phyloP scores from a whole-genome alignment of 2,888 invertebrate species.

The Trachelus iudaicus region DNA sequence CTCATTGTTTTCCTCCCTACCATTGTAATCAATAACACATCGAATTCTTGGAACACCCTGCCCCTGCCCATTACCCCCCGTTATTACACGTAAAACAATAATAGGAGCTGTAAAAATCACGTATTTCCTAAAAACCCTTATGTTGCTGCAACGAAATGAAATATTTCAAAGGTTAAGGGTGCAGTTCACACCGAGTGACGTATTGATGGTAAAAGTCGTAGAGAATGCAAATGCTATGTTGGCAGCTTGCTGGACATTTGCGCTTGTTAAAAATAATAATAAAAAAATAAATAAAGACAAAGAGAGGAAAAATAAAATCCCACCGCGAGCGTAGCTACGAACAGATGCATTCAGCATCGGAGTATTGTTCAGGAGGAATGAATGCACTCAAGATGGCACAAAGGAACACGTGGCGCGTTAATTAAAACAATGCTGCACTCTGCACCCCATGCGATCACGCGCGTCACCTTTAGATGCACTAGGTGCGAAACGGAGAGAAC shows the following conservation, averaged over 20 bases:
- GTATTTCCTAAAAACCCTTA: neutral
- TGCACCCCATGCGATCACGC: conserved; percentile 2
- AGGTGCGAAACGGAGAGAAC: neutral
- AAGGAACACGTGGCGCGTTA: conserved; percentile 51
- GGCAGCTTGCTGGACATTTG: neutral
- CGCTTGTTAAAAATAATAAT: neutral
- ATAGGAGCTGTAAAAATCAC: neutral
- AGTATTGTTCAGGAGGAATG: conserved; percentile 42
- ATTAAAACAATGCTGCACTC: conserved; percentile 55
- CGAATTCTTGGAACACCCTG: neutral
- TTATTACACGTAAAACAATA: neutral
- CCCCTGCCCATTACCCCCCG: neutral
- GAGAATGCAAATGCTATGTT: neutral
- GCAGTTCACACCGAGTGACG: neutral
- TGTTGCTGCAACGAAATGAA: neutral
- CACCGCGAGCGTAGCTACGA: conserved; percentile 12
- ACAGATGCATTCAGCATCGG: conserved; percentile 47
- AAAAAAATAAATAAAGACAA: neutral
- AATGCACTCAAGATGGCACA: conserved; percentile 33
- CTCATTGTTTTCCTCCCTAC: neutral
- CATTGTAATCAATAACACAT: neutral
- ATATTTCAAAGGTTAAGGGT: neutral
- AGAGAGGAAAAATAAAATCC: neutral
- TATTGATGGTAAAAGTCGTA: neutral
- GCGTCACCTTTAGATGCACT: neutral